Evolutionary conservation across 2,888 invertebrate genomes (phyloP).

Genomic region (Dryococelus australis): DNA sequence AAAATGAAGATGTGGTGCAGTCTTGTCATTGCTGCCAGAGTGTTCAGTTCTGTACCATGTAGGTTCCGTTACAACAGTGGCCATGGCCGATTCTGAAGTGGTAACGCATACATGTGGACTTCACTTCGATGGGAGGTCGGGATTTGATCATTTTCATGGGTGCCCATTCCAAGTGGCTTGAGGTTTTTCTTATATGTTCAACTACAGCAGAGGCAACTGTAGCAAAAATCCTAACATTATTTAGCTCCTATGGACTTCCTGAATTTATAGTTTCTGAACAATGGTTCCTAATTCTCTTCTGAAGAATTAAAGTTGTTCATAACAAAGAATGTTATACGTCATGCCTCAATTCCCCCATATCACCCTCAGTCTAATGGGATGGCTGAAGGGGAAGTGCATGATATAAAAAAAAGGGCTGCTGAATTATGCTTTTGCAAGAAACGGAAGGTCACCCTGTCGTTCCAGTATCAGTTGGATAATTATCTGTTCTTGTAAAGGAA

Average conservation of each 20-base stretch:
- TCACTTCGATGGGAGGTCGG: not conserved
- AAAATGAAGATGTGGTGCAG: not conserved
- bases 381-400: not conserved
- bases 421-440: not conserved
- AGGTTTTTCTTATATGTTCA: not conserved
- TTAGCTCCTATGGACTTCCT: not conserved
- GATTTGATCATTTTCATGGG: not conserved
- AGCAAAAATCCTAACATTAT: not conserved
- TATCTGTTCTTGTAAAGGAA: not conserved
- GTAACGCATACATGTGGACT: not conserved
- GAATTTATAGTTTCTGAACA: not conserved
- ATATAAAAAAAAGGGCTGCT: not conserved
- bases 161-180: not conserved
- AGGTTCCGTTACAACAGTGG: not conserved
- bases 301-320: not conserved
- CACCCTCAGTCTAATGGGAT: not conserved
- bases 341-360: not conserved
- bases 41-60: not conserved
- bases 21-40: not conserved
- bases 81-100: not conserved
- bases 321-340: not conserved
- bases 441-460: not conserved
- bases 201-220: not conserved
- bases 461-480: not conserved
- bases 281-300: not conserved